phyloP scores from a whole-genome alignment of 2,888 invertebrate genomes.

The Pachymerium ferrugineum region DNA sequence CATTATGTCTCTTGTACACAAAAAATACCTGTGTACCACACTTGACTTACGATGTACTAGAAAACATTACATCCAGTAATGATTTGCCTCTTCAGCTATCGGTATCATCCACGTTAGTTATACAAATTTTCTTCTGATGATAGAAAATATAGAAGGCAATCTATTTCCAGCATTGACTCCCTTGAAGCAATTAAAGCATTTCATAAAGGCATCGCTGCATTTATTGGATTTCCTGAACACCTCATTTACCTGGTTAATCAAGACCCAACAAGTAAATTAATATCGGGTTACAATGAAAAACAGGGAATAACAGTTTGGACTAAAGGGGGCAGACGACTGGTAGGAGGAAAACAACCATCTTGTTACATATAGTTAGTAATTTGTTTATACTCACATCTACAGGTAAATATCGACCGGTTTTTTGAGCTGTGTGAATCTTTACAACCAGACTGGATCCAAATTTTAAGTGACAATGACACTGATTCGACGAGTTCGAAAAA shows the following conservation, averaged over 20 bases:
- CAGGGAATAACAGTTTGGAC: constrained; percentile 71
- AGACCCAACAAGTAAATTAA: constrained; percentile 63
- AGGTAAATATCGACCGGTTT: constrained; percentile 53
- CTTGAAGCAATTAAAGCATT: constrained; percentile 60
- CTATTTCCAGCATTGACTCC: constrained; percentile 56
- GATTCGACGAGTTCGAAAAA: constrained; percentile 62
- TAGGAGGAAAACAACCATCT: constrained; percentile 53
- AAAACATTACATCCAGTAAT: constrained; percentile 39
- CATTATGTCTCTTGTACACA: constrained; percentile 67
- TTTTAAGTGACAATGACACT: constrained; percentile 72
- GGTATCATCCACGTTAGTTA: neutral
- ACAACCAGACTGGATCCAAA: constrained; percentile 74
- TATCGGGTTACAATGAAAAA: constrained; percentile 66
- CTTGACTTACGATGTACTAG: constrained; percentile 52
- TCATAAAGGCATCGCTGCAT: constrained; percentile 56
- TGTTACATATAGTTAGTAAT: neutral
- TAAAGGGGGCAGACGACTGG: constrained; percentile 64
- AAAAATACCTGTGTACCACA: constrained; percentile 80
- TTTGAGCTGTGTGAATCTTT: constrained; percentile 71
- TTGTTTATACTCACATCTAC: constrained; percentile 44
- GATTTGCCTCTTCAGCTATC: constrained; percentile 62
- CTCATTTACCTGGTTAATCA: constrained; percentile 57
- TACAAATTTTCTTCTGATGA: neutral
- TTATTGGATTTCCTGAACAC: constrained; percentile 43
- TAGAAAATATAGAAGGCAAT: too few species aligned